Evolutionary conservation across 2,113 vertebrate species (phyloP).

Genomic region (Barnardius zonarius): DNA sequence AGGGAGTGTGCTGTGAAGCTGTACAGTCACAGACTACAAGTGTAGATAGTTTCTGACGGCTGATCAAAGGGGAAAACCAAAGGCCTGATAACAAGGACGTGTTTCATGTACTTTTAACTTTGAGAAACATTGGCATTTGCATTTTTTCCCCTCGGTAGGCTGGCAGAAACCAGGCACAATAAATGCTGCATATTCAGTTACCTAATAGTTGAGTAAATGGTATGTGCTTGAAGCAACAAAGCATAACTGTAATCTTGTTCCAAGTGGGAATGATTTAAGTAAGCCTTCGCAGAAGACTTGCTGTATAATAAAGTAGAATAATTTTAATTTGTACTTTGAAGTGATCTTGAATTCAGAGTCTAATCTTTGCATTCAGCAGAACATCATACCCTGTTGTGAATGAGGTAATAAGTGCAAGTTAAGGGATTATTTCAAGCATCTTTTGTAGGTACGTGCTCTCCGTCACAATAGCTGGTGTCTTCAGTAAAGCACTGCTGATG

Average conservation of each 20-base stretch:
- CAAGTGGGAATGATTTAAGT: constrained; percentile 68
- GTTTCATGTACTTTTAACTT: constrained; percentile 83
- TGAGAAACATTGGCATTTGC: constrained; percentile 75
- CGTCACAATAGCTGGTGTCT: neutral
- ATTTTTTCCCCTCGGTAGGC: constrained; percentile 66
- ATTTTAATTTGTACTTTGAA: constrained; percentile 75
- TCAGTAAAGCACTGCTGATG: neutral
- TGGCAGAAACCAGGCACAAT: constrained; percentile 75
- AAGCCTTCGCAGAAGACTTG: constrained; percentile 68
- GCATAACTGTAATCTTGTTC: constrained; percentile 73
- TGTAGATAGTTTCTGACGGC: constrained; percentile 88
- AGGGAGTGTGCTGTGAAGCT: constrained; percentile 83
- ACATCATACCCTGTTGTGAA: constrained; percentile 19
- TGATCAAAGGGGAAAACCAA: constrained; percentile 91
- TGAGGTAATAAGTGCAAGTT: constrained; percentile 37
- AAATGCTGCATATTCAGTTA: constrained; percentile 73
- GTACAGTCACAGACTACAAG: constrained; percentile 73
- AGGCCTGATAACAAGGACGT: constrained; percentile 84
- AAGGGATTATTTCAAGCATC: constrained; percentile 20
- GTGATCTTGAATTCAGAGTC: constrained; percentile 63
- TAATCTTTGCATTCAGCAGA: constrained; percentile 64
- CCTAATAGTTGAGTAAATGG: constrained; percentile 72
- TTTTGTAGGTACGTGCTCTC: neutral
- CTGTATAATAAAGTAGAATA: constrained; percentile 66
- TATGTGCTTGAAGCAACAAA: constrained; percentile 77